Conservation (phyloP, 1,140 invertebrate genomes). For the Drosophila navojoa region DNA sequence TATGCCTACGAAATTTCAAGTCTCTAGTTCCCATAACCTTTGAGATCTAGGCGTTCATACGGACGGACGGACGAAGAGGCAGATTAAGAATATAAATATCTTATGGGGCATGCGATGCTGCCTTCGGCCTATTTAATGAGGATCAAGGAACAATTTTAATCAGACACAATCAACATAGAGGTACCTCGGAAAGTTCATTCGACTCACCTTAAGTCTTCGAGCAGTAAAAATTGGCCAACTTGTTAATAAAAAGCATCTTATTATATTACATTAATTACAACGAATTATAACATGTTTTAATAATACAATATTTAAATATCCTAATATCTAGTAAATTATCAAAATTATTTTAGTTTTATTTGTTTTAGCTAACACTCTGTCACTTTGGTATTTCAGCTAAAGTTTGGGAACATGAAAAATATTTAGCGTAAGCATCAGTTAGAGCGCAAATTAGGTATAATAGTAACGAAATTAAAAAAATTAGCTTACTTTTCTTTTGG, state of each 20-base stretch:
- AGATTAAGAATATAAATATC: too few relatives aligned
- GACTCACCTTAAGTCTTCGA: constrained; percentile 60
- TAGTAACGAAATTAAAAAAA: background rate
- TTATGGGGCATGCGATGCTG: too few relatives aligned
- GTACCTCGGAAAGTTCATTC: background rate
- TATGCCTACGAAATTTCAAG: too few relatives aligned
- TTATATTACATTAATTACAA: constrained; percentile 6
- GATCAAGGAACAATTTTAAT: background rate
- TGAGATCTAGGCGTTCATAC: too few relatives aligned
- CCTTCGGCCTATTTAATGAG: too few relatives aligned
- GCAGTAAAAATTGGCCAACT: constrained; percentile 58
- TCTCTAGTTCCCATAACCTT: too few relatives aligned
- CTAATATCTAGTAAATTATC: background rate
- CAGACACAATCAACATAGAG: background rate
- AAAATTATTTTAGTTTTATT: too few relatives aligned
- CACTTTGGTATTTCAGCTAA: background rate
- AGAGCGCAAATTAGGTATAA: constrained; percentile 2
- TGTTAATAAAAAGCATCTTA: constrained; percentile 24
- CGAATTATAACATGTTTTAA: background rate
- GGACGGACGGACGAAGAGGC: too few relatives aligned
- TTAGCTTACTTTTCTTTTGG: constrained; percentile 91
- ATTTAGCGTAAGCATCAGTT: constrained; percentile 12
- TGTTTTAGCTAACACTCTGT: background rate
- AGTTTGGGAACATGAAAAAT: background rate
- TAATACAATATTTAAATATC: background rate